Base-by-base conservation (phyloP, 2,797 vertebrate species). In the Pampus argenteus region DNA sequence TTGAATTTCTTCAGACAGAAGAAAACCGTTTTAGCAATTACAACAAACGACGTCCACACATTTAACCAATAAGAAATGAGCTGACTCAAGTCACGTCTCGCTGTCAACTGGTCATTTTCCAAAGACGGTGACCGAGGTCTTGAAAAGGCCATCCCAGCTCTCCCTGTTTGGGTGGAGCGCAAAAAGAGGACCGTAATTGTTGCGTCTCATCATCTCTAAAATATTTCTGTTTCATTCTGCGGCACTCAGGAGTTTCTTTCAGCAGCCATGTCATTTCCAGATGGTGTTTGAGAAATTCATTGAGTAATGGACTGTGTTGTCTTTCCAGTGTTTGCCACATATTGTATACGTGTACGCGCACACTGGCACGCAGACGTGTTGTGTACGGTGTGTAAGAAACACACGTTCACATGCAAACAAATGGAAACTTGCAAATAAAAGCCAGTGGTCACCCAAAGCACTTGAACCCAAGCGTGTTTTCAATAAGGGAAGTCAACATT, bases 131-230 rank as follows among this genome's bases (percentile, higher is more conserved):
- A 82, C 61, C 72, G 71, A 6, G 58, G 51, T 60, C 47, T 40
- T 23, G 9, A 56, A 26, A 25, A 34, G 28, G 48, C 60, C 44
- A 22, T 44, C 58, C 52, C 45, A 47, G 45, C 62, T 2, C 45
- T 38, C 64, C 45, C 70, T 84, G 63, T 50, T 74, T 38, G 81
- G 74, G 78, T 59, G 83, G 74, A 81, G 48, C 13, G 25, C 44
- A 25, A 62, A 73, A 60, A 76, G 40, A 54, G 58, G 22, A 23
- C 29, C 36, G 28, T 45, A 47, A 77, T 68, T 67, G 60, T 74
- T 44, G 51, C 60, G 47, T 77, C 66, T 81, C 84, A 58, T 84
- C 86, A 86, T 71, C 73, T 64, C 55, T 56, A 56, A 89, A 89
- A 79, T 76, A 79, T 87, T 81, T 79, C 56, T 52, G 38, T 74